These are phyloP conservation scores for Tryphoninae sp. DNA, from an alignment of 2,888 invertebrate genomes.

Conservation along the genomic window DNA sequence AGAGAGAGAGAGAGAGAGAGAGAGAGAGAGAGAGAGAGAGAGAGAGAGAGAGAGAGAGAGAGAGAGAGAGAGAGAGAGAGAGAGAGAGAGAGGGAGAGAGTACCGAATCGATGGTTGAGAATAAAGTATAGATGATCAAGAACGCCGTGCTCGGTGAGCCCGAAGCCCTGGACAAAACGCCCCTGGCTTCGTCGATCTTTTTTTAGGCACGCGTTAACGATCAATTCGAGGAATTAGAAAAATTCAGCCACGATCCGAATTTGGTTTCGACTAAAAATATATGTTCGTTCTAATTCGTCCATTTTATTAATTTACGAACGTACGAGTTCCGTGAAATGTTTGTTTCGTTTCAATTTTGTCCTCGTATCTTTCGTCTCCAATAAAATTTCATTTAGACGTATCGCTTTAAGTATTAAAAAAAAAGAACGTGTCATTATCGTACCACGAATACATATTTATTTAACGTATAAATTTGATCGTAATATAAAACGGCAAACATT, in stretches of 20 bases:
- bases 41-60: background rate
- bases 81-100: background rate
- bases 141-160: background rate
- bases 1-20: background rate
- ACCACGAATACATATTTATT: conserved; percentile 21
- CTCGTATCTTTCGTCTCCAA: background rate
- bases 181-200: conserved; percentile 44
- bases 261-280: background rate
- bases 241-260: conserved; percentile 6
- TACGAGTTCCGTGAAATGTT: background rate
- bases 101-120: conserved; percentile 17
- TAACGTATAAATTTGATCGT: conserved; percentile 9
- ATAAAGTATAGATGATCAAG: conserved; percentile 12
- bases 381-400: background rate
- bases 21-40: background rate
- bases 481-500: conserved; percentile 20
- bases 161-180: conserved; percentile 64
- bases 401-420: background rate
- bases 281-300: background rate
- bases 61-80: background rate
- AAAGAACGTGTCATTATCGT: background rate
- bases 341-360: background rate
- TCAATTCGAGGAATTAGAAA: background rate
- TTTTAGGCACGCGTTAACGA: background rate
- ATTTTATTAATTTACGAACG: background rate